Conservation (phyloP, 2,113 vertebrate species). For the Circaetus gallicus region DNA sequence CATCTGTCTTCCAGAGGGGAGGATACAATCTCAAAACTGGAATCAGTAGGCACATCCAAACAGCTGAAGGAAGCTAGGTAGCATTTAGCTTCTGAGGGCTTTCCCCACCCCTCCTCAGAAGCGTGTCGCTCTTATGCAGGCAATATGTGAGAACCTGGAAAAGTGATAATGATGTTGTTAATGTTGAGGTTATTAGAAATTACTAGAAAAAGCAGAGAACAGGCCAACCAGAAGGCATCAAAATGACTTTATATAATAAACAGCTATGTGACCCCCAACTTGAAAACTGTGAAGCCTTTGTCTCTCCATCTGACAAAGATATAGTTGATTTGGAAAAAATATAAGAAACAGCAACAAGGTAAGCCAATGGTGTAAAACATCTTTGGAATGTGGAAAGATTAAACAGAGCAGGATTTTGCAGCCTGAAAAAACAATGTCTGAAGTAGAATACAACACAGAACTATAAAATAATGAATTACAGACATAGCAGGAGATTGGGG, state of each 20-base stretch:
- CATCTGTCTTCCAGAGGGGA: not conserved
- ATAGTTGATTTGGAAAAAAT: not conserved
- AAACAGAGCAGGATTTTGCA: no score
- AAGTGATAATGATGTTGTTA: not conserved
- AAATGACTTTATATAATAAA: not conserved
- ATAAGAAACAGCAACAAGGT: not conserved
- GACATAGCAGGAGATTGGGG: no score
- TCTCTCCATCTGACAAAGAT: not conserved
- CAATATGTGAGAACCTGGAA: not conserved
- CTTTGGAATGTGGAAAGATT: no score
- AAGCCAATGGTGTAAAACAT: no score
- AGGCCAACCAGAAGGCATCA: not conserved
- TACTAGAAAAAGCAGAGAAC: not conserved
- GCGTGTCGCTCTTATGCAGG: fast-evolving
- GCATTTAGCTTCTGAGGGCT: not conserved
- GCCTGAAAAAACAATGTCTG: no score
- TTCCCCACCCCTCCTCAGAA: not conserved
- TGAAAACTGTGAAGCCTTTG: not conserved
- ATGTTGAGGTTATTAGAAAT: no score
- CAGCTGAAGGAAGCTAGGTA: not conserved
- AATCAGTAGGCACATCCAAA: not conserved
- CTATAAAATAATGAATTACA: no score
- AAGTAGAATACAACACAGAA: no score
- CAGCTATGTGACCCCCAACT: not conserved
- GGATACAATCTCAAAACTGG: not conserved